phyloP scores from a whole-genome alignment of 1,140 invertebrate species.

The Drosophila virilis region DNA sequence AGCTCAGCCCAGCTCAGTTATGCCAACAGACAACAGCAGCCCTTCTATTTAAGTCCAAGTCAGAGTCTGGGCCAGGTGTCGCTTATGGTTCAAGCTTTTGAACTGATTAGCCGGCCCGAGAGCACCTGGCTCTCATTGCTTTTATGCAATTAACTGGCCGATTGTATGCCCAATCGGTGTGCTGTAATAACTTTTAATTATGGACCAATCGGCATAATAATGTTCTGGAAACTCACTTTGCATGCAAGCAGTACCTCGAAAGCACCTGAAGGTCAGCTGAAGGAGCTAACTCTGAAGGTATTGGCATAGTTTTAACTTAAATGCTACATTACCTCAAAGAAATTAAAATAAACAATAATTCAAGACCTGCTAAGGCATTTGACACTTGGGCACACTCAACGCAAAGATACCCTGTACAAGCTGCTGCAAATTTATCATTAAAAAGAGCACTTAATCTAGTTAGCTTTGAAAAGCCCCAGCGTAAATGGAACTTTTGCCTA shows the following conservation, averaged over 20 bases:
- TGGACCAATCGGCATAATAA: constrained; percentile 57
- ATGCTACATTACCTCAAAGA: not conserved
- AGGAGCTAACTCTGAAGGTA: constrained; percentile 1
- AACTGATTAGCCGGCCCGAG: constrained; percentile 55
- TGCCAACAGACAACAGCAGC: constrained; percentile 37
- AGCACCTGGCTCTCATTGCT: constrained; percentile 23
- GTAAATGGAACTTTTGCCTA: no score
- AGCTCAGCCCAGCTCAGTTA: not conserved
- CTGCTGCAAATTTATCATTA: no score
- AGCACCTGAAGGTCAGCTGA: constrained; percentile 35
- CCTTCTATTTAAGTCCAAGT: constrained; percentile 43
- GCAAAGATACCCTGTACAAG: not conserved
- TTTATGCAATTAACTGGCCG: constrained; percentile 41
- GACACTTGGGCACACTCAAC: not conserved
- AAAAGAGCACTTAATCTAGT: no score
- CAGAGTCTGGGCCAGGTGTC: constrained; percentile 66
- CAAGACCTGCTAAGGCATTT: not conserved
- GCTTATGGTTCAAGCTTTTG: constrained; percentile 39
- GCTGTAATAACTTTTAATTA: constrained; percentile 76
- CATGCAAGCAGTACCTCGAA: constrained; percentile 20
- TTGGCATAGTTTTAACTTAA: not conserved
- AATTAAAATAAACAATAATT: constrained; percentile 8
- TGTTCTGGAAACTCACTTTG: constrained; percentile 46
- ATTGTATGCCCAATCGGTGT: constrained; percentile 64
- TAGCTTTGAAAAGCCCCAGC: no score